Evolutionary conservation across 2,888 invertebrate species (phyloP).

Genomic region (Phania funesta): DNA sequence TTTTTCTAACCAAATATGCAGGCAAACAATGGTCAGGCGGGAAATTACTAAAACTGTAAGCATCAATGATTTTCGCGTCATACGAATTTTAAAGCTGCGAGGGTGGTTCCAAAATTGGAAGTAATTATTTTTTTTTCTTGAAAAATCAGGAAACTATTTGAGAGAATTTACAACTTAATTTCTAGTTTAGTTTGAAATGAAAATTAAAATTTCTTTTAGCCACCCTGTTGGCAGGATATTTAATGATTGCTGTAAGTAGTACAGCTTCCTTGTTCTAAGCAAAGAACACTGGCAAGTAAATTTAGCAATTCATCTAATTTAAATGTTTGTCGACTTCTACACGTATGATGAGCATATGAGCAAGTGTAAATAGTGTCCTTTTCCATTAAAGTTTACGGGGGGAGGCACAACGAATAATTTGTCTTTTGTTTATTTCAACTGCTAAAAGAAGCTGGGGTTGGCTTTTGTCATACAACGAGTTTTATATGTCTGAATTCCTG

Average conservation of each 20-base stretch:
- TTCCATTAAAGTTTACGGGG: background rate
- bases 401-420: constrained; percentile 47
- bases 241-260: background rate
- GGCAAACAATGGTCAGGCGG: constrained; percentile 67
- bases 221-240: background rate
- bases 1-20: constrained; percentile 32
- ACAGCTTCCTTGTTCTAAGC: constrained; percentile 17
- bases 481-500: background rate
- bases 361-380: constrained; percentile 62
- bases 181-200: background rate
- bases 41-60: constrained; percentile 73
- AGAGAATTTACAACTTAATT: no score
- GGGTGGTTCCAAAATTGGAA: background rate
- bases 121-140: no score
- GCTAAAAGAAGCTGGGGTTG: constrained; percentile 24
- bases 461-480: constrained; percentile 22
- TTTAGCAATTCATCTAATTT: constrained; percentile 79
- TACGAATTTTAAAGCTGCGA: constrained; percentile 17
- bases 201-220: constrained; percentile 5
- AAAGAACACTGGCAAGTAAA: constrained; percentile 21
- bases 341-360: constrained; percentile 49
- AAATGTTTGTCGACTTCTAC: constrained; percentile 74
- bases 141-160: no score
- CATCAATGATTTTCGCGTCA: constrained; percentile 72
- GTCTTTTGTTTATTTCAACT: constrained; percentile 51